Evolutionary conservation across 2,797 vertebrate species (phyloP).

Genomic region (Hafferia zeledoni): DNA sequence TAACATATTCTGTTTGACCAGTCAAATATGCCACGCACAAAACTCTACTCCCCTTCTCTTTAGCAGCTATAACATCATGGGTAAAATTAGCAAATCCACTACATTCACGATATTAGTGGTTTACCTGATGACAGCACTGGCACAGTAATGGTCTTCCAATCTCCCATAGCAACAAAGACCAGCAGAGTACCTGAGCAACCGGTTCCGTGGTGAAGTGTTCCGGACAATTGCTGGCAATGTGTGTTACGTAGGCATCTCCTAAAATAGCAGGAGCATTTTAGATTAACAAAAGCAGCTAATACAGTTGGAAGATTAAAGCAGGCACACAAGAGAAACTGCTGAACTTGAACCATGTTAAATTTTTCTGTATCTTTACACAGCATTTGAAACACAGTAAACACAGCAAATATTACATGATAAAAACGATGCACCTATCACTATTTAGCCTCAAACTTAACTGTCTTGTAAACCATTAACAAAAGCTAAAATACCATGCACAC

Average conservation of each 20-base stretch:
- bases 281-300: conserved; percentile 74
- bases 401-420: background rate
- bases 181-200: conserved; percentile 71
- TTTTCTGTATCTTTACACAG: background rate
- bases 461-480: background rate
- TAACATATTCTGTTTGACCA: background rate
- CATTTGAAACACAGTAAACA: background rate
- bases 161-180: conserved; percentile 87
- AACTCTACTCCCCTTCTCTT: background rate
- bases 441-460: background rate
- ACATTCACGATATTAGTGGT: background rate
- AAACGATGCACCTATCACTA: background rate
- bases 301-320: conserved; percentile 73
- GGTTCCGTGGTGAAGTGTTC: conserved; percentile 74
- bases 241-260: conserved; percentile 80
- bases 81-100: background rate
- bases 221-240: conserved; percentile 63
- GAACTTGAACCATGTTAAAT: background rate
- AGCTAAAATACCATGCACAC: background rate
- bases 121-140: conserved; percentile 84
- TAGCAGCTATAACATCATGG: background rate
- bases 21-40: background rate
- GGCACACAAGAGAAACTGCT: background rate
- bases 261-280: conserved; percentile 75
- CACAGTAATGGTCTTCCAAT: conserved; percentile 87